Evolutionary conservation across 1,140 invertebrate species (phyloP).

Genomic region (Macrocentrus cingulum): DNA sequence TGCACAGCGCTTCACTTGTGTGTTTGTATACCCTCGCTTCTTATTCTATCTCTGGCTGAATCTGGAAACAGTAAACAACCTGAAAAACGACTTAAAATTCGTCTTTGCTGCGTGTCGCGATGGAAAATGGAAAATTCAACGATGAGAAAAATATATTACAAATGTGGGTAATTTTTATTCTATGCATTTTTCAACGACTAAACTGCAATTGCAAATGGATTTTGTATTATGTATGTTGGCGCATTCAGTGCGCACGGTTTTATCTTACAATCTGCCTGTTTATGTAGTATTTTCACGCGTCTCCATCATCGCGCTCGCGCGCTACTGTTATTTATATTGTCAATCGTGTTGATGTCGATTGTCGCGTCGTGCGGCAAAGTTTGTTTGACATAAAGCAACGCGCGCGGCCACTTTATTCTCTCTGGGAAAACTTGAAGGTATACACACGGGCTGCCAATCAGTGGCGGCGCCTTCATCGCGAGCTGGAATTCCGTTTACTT

Average conservation of each 20-base stretch:
- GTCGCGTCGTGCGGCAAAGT: conserved; percentile 15
- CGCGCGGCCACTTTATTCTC: conserved; percentile 7
- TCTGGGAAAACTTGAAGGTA: conserved; percentile 3
- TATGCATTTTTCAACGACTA: too few species aligned
- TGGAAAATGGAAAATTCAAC: too few species aligned
- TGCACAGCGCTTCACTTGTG: too few species aligned
- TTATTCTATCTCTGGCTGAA: conserved; percentile 3
- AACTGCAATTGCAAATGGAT: too few species aligned
- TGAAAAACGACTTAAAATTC: neutral
- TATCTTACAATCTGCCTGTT: neutral
- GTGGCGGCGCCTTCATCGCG: conserved; percentile 36
- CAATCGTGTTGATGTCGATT: neutral
- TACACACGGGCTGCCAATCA: conserved; percentile 38
- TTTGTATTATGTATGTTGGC: too few species aligned
- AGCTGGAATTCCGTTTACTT: conserved; percentile 33
- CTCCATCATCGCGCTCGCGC: neutral
- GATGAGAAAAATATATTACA: too few species aligned
- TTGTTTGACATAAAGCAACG: conserved; percentile 24
- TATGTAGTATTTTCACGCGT: too few species aligned
- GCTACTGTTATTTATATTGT: conserved; percentile 9
- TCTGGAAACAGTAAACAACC: neutral
- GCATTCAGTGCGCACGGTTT: too few species aligned
- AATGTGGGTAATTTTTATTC: too few species aligned
- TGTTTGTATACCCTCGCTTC: conserved; percentile 8
- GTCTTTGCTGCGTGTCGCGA: too few species aligned